Evolutionary conservation across 2,888 invertebrate genomes (phyloP).

Genomic region (Beris morrisii): DNA sequence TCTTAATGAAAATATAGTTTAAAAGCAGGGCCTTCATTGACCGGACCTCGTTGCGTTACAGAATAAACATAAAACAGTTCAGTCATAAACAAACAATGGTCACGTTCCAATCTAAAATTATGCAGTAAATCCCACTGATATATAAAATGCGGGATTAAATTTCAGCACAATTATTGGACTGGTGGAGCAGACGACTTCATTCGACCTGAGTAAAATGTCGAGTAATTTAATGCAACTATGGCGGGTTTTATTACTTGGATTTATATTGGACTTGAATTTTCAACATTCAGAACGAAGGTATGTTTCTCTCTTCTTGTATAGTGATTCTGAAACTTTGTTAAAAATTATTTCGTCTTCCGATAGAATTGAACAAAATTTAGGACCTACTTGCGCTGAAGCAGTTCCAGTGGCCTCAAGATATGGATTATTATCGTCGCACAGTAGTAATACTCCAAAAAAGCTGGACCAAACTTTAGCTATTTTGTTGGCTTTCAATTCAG

Average conservation of each 20-base stretch:
- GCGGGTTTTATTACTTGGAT: neutral
- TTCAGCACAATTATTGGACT: no score
- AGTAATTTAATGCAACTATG: neutral
- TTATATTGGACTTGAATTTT: neutral
- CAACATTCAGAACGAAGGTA: neutral
- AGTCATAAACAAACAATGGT: no score
- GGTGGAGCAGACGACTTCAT: no score
- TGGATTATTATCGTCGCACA: neutral
- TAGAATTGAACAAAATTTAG: neutral
- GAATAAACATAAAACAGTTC: no score
- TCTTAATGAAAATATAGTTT: no score
- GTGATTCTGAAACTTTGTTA: neutral
- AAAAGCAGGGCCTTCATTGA: no score
- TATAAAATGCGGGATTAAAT: no score
- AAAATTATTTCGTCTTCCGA: neutral
- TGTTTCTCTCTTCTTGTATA: neutral
- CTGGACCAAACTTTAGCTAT: constrained; percentile 11
- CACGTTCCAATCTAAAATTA: no score
- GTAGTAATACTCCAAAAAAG: neutral
- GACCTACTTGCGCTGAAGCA: constrained; percentile 12
- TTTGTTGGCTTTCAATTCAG: constrained; percentile 7
- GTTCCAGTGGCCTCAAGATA: neutral
- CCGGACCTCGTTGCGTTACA: no score
- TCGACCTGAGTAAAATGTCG: constrained; percentile 3
- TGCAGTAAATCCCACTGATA: no score